Evolutionary conservation across 2,113 vertebrate species (phyloP).

Genomic region (Macquaria australasica): DNA sequence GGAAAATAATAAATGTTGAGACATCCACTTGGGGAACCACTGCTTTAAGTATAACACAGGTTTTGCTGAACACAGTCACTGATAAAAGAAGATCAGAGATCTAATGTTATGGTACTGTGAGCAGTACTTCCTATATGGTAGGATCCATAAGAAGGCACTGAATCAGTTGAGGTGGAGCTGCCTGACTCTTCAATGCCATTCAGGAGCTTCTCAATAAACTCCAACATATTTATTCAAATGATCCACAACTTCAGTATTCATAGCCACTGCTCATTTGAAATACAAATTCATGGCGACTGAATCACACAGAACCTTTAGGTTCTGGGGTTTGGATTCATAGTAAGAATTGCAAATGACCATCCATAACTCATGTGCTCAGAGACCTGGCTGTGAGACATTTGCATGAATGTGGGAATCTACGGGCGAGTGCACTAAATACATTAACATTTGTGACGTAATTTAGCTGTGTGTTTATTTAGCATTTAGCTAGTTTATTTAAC

Average conservation of each 20-base stretch:
- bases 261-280: constrained; percentile 47
- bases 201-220: neutral
- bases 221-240: constrained; percentile 26
- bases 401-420: constrained; percentile 21
- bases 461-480: neutral
- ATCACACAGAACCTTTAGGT: constrained; percentile 27
- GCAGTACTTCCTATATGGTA: neutral
- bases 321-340: neutral
- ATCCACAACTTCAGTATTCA: constrained; percentile 24
- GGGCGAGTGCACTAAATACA: neutral
- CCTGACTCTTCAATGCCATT: neutral
- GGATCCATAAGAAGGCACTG: neutral
- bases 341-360: constrained; percentile 26
- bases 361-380: constrained; percentile 36
- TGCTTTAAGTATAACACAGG: neutral
- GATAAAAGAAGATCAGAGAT: neutral
- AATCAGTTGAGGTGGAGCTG: neutral
- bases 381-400: constrained; percentile 20
- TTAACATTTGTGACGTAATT: constrained; percentile 7
- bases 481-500: neutral
- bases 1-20: too few relatives aligned
- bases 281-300: constrained; percentile 28
- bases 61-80: neutral
- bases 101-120: neutral
- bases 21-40: too few relatives aligned